Evolutionary conservation across 2,113 vertebrate genomes (phyloP).

Genomic region (Chrysochloris asiatica): DNA sequence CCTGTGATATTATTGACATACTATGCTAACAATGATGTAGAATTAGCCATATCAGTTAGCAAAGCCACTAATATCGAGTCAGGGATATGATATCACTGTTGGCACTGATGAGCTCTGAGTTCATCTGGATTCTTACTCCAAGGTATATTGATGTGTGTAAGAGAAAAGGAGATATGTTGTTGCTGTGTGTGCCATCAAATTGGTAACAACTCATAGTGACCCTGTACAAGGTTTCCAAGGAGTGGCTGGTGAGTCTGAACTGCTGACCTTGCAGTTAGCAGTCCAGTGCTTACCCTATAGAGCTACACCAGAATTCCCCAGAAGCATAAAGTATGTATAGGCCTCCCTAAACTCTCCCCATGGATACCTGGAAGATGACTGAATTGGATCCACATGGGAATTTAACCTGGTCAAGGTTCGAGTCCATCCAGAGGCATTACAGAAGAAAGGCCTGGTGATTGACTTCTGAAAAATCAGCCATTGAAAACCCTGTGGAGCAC

Average conservation of each 20-base stretch:
- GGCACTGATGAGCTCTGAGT: not conserved
- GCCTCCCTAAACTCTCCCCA: not conserved
- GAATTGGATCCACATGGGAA: too few relatives aligned
- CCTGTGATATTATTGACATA: not conserved
- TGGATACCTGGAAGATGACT: not conserved
- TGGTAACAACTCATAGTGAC: too few relatives aligned
- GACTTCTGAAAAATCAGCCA: not conserved
- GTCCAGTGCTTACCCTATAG: too few relatives aligned
- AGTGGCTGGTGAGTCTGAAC: too few relatives aligned
- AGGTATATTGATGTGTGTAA: accelerated
- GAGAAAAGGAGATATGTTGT: not conserved
- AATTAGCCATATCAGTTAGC: not conserved
- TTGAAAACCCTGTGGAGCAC: not conserved
- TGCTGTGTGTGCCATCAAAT: too few relatives aligned
- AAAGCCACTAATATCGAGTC: not conserved
- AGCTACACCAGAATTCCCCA: too few relatives aligned
- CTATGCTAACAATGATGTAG: not conserved
- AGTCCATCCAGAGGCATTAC: not conserved
- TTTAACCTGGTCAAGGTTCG: not conserved
- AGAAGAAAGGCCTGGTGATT: not conserved
- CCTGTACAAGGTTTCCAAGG: too few relatives aligned
- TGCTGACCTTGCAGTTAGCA: too few relatives aligned
- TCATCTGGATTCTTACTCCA: not conserved
- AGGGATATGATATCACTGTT: too few relatives aligned
- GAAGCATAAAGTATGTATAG: too few relatives aligned